Evolutionary conservation across 2,113 vertebrate genomes (phyloP).

Genomic region (Pholis gunnellus): DNA sequence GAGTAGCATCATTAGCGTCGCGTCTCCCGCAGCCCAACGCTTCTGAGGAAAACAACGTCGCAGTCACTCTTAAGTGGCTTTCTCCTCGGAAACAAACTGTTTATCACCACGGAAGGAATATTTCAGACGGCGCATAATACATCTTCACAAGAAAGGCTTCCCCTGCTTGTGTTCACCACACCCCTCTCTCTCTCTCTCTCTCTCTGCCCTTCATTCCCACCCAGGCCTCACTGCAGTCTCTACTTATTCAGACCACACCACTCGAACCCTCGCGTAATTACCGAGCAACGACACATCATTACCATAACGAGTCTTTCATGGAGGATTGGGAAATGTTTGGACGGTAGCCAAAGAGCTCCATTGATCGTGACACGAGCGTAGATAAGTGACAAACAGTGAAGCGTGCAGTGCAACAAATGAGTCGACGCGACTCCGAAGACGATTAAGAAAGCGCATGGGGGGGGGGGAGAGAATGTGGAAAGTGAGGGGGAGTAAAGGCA

Average conservation of each 20-base stretch:
- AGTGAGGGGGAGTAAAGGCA: constrained; percentile 22
- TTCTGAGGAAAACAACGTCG: not conserved
- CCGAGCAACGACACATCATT: constrained; percentile 40
- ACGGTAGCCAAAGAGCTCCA: not conserved
- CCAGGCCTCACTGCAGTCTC: not conserved
- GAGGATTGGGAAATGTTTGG: constrained; percentile 30
- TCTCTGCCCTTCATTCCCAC: constrained; percentile 10
- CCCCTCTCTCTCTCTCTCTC: not conserved
- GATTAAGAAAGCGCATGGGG: constrained; percentile 18
- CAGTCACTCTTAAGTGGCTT: constrained; percentile 1
- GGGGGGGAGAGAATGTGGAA: not conserved
- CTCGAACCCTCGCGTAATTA: constrained; percentile 40
- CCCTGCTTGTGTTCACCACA: not conserved
- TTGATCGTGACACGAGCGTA: constrained; percentile 27
- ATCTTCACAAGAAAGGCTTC: constrained; percentile 16
- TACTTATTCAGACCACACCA: constrained; percentile 30
- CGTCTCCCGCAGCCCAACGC: constrained; percentile 12
- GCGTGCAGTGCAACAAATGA: constrained; percentile 29
- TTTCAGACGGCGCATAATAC: constrained; percentile 15
- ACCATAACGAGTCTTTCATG: constrained; percentile 17
- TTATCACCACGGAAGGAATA: constrained; percentile 27
- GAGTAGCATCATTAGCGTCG: constrained; percentile 18
- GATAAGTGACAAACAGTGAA: constrained; percentile 16
- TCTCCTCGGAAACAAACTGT: constrained; percentile 5
- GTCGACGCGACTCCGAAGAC: not conserved